phyloP scores from a whole-genome alignment of 2,888 invertebrate species.

The Melanchra persicariae region DNA sequence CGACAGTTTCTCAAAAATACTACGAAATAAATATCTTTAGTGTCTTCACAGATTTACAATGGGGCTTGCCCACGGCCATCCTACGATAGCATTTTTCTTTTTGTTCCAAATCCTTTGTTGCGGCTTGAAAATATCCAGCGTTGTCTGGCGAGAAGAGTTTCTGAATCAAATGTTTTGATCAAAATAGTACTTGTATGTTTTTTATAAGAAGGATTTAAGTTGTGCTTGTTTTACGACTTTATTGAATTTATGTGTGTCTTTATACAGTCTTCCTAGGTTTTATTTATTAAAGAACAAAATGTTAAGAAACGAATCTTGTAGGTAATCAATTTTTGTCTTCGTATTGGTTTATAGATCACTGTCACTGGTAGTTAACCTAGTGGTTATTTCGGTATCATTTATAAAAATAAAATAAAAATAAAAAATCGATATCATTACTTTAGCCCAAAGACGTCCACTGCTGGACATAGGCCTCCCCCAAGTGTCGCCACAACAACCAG shows the following conservation, averaged over 20 bases:
- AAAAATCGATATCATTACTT: too few relatives aligned
- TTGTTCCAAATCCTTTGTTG: conserved; percentile 62
- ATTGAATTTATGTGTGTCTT: not conserved
- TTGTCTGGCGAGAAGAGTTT: conserved; percentile 36
- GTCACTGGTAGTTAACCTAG: too few relatives aligned
- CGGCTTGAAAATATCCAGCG: conserved; percentile 58
- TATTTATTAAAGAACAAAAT: too few relatives aligned
- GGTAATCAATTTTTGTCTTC: too few relatives aligned
- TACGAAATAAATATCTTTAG: conserved; percentile 56
- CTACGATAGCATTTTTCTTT: conserved; percentile 56
- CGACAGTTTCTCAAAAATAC: conserved; percentile 42
- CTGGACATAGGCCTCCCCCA: too few relatives aligned
- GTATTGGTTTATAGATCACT: too few relatives aligned
- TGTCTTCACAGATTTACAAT: conserved; percentile 60
- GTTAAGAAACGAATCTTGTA: too few relatives aligned
- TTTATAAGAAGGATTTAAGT: not conserved
- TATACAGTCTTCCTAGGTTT: too few relatives aligned
- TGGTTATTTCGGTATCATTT: too few relatives aligned
- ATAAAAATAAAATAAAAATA: too few relatives aligned
- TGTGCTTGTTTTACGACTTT: not conserved
- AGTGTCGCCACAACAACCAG: too few relatives aligned
- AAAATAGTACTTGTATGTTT: conserved; percentile 39
- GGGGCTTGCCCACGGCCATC: conserved; percentile 57
- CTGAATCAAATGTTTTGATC: conserved; percentile 60
- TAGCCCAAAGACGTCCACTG: too few relatives aligned